Base-by-base conservation (phyloP, 2,888 invertebrate species). In the Morpho deidamia region DNA sequence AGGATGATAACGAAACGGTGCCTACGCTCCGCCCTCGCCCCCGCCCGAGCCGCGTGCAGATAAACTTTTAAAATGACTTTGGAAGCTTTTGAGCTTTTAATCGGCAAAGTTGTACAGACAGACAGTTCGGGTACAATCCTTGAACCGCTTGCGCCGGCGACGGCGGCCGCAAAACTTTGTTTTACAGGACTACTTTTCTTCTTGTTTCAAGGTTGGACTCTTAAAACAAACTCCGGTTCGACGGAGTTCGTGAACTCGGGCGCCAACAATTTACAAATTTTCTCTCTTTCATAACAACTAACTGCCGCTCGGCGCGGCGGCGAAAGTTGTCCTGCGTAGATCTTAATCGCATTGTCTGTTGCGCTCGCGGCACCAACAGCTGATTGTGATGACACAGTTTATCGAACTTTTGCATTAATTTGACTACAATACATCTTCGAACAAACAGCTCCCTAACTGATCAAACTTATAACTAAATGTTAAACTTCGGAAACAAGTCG, bases 41-140 rank as follows among this genome's bases (percentile, higher is more conserved):
- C 67, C 61, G 63, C 63, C 72, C 71, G 69, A 66, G 74, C 83
- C 84, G 83, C 89, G 83, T 83, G 81, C 85, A 90, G 90, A 90
- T 90, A 90, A 90, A 90, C 90, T 90, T 90, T 90, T 90, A 90
- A 90, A 90, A 90, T 90, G 90, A 90, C 90, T 90, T 90, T 88
- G 87, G 90, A 89, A 90, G 90, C 90, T 90, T 90, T 90, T 90
- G 90, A 90, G 90, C 90, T 90, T 90, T 90, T 90, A 90, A 90
- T 90, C 90, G 90, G 89, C 87, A 88, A 90, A 90, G 90, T 90
- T 90, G 88, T 87, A 88, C 90, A 89, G 90, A 88, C 89, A 90
- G 90, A 89, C 90, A 89, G 90, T 89, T 89, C 84, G 88, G 89
- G 89, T 78, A 87, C 90, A 90, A 90, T 90, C 90, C 90, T 90